These are phyloP conservation scores for Sebastes kiyomatsui DNA, from an alignment of 2,797 vertebrate species.

Conservation along the genomic window DNA sequence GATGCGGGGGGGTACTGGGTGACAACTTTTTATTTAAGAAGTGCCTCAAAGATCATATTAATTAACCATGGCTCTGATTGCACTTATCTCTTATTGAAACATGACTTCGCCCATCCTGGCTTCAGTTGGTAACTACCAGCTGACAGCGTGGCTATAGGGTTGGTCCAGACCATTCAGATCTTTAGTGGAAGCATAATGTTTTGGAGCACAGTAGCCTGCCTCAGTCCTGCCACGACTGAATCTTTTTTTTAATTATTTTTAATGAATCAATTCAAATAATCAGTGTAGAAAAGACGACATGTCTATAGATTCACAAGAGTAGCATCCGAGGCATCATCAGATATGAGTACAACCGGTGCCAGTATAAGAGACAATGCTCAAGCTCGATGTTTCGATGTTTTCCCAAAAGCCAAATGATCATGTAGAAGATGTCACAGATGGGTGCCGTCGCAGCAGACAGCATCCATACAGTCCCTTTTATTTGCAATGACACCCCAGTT, in stretches of 20 bases:
- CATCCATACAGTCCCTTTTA: background rate
- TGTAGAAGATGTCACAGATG: background rate
- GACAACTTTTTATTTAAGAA: slow-evolving; percentile 81
- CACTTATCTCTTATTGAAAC: slow-evolving; percentile 57
- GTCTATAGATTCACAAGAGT: background rate
- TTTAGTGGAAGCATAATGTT: background rate
- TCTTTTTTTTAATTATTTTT: background rate
- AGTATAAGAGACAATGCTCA: background rate
- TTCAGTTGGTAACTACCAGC: background rate
- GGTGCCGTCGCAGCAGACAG: background rate
- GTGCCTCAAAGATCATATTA: slow-evolving; percentile 85
- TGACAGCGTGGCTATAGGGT: background rate
- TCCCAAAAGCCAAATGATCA: background rate
- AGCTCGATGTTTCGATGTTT: background rate
- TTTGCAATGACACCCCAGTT: background rate
- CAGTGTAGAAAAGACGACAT: background rate
- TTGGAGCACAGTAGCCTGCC: slow-evolving; percentile 8
- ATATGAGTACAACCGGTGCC: background rate
- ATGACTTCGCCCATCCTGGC: background rate
- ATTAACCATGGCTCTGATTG: slow-evolving; percentile 69
- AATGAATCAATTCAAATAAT: background rate
- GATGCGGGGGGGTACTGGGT: slow-evolving; percentile 54
- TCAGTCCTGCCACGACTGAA: slow-evolving; percentile 2
- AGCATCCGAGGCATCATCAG: background rate
- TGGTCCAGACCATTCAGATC: background rate